Evolutionary conservation across 2,888 invertebrate species (phyloP), one percentile per base, ranked within the genome.

Genomic region (Reticulitermes lucifugus): DNA sequence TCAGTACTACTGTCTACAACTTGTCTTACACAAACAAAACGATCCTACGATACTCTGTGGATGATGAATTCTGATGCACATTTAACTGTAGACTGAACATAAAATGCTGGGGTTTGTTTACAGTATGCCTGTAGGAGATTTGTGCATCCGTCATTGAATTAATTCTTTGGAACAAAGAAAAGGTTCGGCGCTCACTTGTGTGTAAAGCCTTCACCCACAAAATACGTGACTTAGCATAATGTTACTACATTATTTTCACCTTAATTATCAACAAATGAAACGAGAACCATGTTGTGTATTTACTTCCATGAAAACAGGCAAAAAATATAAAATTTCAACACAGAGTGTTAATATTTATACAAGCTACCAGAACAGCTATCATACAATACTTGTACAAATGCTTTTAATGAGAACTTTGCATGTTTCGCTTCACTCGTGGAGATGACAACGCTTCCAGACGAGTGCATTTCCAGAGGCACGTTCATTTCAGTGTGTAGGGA

Each of bases 261-360:
- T 79, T 51, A 79, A 79, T 79, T 79, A 79, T 25, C 22, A 46
- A 9, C 79, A 79, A 25, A 79, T 51, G 25, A 65, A 65, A 65
- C 25, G 25, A 25, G 14, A n/a, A 10, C 25, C n/a, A 10, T 10
- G 25, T 0, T 7, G 7, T 65, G 4, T 65, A 6, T 25, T 25
- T 9, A 12, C 65, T 25, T 65, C 25, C 21, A 65, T 65, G 25
- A 6, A 65, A 65, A n/a, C 25, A 65, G n/a, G 2, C 7, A 65
- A 65, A 65, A 65, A 25, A n/a, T 10, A n/a, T 10, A 25, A 65
- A 65, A 65, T 9, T 65, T 7, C n/a, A n/a, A 25, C 65, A 65
- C 25, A 10, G n/a, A 25, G 9, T 65, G 65, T 65, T 25, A 65
- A n/a, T 65, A 65, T 65, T 65, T 65, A n/a, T 65, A 25, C 12